Conservation (phyloP, 2,797 vertebrate species). For the Diplodus puntazzo region DNA sequence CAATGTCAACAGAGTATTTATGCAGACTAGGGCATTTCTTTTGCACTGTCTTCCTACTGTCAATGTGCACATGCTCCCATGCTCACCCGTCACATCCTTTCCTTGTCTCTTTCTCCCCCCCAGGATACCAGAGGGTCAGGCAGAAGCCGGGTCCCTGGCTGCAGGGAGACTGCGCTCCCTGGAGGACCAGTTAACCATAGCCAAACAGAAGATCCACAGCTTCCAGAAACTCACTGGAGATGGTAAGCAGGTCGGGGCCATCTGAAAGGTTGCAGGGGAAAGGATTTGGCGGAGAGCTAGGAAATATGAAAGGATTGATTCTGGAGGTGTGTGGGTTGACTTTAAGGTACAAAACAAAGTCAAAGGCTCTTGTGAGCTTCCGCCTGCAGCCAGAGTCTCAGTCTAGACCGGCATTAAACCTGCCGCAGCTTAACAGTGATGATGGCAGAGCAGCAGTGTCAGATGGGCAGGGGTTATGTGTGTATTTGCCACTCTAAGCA, state of each 20-base stretch:
- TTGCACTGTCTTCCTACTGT: background rate
- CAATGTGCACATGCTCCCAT: conserved; percentile 1
- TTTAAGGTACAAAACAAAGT: conserved; percentile 35
- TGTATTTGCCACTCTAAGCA: conserved; percentile 50
- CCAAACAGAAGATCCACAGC: conserved; percentile 98
- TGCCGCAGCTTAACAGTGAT: conserved; percentile 29
- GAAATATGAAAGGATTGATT: conserved; percentile 46
- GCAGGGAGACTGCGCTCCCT: conserved; percentile 92
- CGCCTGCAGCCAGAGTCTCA: conserved; percentile 32
- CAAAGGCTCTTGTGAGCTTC: conserved; percentile 39
- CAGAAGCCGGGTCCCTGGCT: conserved; percentile 90
- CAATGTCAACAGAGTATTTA: background rate
- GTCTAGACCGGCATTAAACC: conserved; percentile 31
- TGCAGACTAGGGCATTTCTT: conserved; percentile 6
- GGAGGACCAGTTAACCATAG: conserved; percentile 95
- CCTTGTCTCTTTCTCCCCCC: conserved; percentile 24
- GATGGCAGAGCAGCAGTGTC: conserved; percentile 21
- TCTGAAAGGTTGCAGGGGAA: conserved; percentile 8
- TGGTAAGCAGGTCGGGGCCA: conserved; percentile 82
- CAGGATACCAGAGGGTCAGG: conserved; percentile 96
- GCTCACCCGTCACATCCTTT: conserved; percentile 22
- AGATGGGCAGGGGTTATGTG: conserved; percentile 33
- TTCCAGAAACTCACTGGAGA: conserved; percentile 94
- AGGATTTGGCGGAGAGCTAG: conserved; percentile 21
- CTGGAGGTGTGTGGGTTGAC: conserved; percentile 16